Conservation (phyloP, 1,140 invertebrate genomes). For the Hycleus phaleratus region DNA sequence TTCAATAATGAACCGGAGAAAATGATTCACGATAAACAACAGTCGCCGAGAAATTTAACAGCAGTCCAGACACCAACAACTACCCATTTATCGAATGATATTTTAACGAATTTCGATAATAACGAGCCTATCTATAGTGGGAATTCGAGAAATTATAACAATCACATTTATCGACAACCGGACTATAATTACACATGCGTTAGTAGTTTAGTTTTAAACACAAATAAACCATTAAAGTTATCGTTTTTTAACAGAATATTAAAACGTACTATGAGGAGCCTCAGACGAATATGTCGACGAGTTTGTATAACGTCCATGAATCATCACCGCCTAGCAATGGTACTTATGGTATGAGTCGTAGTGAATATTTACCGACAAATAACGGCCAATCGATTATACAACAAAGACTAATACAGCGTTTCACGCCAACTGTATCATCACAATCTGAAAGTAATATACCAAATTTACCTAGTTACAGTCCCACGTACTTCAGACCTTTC, state of each 20-base stretch:
- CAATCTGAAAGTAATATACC: conserved; percentile 40
- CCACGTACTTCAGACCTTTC: conserved; percentile 30
- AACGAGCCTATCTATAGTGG: neutral
- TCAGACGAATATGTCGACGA: conserved; percentile 34
- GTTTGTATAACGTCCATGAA: conserved; percentile 40
- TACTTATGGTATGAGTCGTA: conserved; percentile 29
- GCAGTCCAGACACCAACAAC: neutral
- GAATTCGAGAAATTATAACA: conserved; percentile 4
- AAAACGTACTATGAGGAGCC: conserved; percentile 18
- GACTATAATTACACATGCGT: too few relatives aligned
- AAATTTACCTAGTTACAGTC: conserved; percentile 33
- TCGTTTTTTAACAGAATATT: too few relatives aligned
- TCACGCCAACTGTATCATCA: conserved; percentile 26
- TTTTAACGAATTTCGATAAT: neutral
- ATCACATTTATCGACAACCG: conserved; percentile 1
- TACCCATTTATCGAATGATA: neutral
- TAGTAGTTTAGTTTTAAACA: too few relatives aligned
- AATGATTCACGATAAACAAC: neutral
- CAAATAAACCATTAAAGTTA: too few relatives aligned
- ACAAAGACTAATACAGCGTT: conserved; percentile 27
- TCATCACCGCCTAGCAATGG: conserved; percentile 21
- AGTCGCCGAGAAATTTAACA: neutral
- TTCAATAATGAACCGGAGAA: conserved; percentile 47
- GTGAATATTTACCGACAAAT: conserved; percentile 25
- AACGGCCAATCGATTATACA: conserved; percentile 20